These are phyloP conservation scores for Gorsachius goisagi DNA, from an alignment of 2,113 vertebrate genomes.

Conservation along the genomic window DNA sequence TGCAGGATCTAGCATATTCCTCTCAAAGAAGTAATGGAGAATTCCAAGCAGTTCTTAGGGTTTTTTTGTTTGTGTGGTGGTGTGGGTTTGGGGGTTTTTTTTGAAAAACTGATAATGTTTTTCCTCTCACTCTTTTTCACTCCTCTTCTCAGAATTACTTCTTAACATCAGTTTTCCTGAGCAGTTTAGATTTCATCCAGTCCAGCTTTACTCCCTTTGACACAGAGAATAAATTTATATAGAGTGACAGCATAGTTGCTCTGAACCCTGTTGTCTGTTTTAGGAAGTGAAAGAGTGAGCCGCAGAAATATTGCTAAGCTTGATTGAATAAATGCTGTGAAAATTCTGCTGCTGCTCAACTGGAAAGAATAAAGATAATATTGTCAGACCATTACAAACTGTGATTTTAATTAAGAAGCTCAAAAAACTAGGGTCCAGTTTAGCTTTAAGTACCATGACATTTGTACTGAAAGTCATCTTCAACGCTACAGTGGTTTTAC, in stretches of 20 bases:
- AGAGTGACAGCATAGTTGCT: constrained; percentile 46
- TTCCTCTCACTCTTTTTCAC: neutral
- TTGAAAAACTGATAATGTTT: neutral
- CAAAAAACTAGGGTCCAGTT: constrained; percentile 80
- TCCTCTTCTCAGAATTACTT: constrained; percentile 33
- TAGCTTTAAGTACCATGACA: constrained; percentile 85
- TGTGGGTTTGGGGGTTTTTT: neutral
- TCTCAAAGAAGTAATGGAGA: neutral
- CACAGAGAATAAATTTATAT: constrained; percentile 48
- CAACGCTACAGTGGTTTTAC: constrained; percentile 83
- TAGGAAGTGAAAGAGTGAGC: constrained; percentile 68
- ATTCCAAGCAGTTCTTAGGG: neutral
- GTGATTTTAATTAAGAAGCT: constrained; percentile 85
- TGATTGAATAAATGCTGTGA: constrained; percentile 79
- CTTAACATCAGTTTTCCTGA: constrained; percentile 37
- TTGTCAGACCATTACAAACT: constrained; percentile 80
- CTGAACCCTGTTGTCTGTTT: constrained; percentile 62
- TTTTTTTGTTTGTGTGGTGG: neutral
- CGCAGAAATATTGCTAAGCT: constrained; percentile 69
- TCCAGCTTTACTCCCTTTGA: constrained; percentile 42
- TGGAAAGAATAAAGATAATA: constrained; percentile 83
- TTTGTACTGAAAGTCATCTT: constrained; percentile 86
- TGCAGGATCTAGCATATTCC: neutral
- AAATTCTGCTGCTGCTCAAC: constrained; percentile 77
- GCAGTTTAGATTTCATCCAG: constrained; percentile 51